These are phyloP conservation scores for Microcebus ravelobensis DNA, from an alignment of 2,113 vertebrate genomes.

Conservation along the genomic window DNA sequence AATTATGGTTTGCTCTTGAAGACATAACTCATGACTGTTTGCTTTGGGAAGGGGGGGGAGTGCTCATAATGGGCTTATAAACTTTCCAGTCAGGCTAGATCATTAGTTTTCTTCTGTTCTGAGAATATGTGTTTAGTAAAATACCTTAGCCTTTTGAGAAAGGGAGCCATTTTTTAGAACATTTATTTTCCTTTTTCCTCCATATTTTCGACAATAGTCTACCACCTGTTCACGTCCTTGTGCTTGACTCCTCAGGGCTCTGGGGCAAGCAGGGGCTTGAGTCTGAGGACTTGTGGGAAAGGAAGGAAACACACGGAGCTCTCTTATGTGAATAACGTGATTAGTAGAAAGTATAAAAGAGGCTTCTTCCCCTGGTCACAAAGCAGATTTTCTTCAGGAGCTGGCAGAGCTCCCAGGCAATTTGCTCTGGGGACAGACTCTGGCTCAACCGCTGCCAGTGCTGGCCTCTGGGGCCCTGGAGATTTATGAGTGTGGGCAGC, in stretches of 20 bases:
- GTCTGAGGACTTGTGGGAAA: constrained; percentile 33
- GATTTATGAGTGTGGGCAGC: constrained; percentile 26
- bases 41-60: not conserved
- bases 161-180: not conserved
- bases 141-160: not conserved
- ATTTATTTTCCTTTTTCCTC: not conserved
- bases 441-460: constrained; percentile 41
- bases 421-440: constrained; percentile 71
- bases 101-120: not conserved
- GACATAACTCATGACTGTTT: constrained; percentile 58
- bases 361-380: constrained; percentile 40
- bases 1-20: constrained; percentile 67
- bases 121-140: not conserved
- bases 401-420: constrained; percentile 68
- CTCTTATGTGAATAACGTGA: constrained; percentile 38
- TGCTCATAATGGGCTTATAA: not conserved
- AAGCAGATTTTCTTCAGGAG: constrained; percentile 48
- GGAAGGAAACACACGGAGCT: not conserved
- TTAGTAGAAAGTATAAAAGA: constrained; percentile 42
- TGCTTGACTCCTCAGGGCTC: not conserved
- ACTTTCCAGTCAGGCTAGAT: not conserved
- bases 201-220: not conserved
- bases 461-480: not conserved
- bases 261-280: constrained; percentile 46
- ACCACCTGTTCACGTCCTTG: not conserved